Evolutionary conservation across 2,113 vertebrate species (phyloP).

Genomic region (Silurus meridionalis): DNA sequence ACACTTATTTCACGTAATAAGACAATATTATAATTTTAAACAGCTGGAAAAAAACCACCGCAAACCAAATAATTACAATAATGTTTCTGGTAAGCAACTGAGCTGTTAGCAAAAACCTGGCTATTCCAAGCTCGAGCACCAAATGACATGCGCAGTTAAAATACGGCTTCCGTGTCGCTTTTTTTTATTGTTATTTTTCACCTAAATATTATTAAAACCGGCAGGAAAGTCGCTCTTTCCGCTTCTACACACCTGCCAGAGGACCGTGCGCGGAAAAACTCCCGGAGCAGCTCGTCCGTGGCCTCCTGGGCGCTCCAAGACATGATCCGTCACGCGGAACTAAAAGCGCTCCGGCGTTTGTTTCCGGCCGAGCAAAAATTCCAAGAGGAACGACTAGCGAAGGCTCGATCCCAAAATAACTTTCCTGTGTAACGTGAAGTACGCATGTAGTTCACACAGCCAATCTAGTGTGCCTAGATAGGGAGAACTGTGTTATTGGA

Average conservation of each 20-base stretch:
- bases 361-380: conserved; percentile 52
- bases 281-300: conserved; percentile 74
- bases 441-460: neutral
- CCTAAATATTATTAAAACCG: neutral
- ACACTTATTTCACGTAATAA: neutral
- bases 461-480: neutral
- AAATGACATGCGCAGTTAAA: neutral
- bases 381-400: too few relatives aligned
- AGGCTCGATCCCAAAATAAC: neutral
- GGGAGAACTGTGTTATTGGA: neutral
- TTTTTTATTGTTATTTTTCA: too few relatives aligned
- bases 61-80: neutral
- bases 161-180: neutral
- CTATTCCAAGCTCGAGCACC: neutral
- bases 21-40: neutral
- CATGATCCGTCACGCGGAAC: conserved; percentile 70
- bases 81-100: neutral
- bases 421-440: neutral
- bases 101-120: neutral
- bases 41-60: neutral
- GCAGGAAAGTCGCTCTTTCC: neutral
- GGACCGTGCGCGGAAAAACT: conserved; percentile 75
- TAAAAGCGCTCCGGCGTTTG: neutral
- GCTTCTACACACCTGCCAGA: conserved; percentile 73
- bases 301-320: conserved; percentile 66